Evolutionary conservation across 2,888 invertebrate genomes (phyloP), one percentile per base, ranked within the genome.

Genomic region (Orthonevra nobilis): DNA sequence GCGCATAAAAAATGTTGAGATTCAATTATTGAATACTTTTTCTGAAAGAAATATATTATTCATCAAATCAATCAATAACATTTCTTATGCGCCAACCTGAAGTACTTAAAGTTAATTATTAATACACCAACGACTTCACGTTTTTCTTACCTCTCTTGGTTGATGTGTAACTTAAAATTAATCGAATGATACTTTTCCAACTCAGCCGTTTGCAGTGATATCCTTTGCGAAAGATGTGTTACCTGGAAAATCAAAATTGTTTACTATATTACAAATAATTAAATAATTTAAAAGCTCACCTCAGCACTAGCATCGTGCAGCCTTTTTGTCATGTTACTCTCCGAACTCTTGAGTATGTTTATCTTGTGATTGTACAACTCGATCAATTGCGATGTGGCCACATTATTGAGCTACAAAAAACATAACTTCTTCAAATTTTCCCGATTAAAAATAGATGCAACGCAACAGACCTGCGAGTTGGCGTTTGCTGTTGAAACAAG

Each of bases 361-460:
- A 87, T 86, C 83, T 88, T 88, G 81, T 87, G 87, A 52, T 86
- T 87, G 28, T 86, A 88, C 23, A 88, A 50, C 68, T 88, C 88
- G 56, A 88, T 86, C 23, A 88, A 84, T 81, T 88, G 88, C 0
- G 88, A 87, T 3, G 87, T 86, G 1, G 87, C 85, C 6, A 86
- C 82, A 64, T 87, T 84, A n/a, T 87, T 84, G 10, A 88, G 60
- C 81, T 82, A 14, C 28, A 82, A 73, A n/a, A n/a, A n/a, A n/a
- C n/a, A n/a, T n/a, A n/a, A n/a, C n/a, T n/a, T n/a, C n/a, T n/a
- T n/a, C n/a, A n/a, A n/a, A n/a, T n/a, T n/a, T n/a, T n/a, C n/a
- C n/a, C n/a, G n/a, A n/a, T n/a, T n/a, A n/a, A n/a, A n/a, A n/a
- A n/a, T n/a, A n/a, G n/a, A n/a, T n/a, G n/a, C n/a, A n/a, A n/a